Evolutionary conservation across 1,140 invertebrate genomes (phyloP).

Genomic region (Tachypleus tridentatus): DNA sequence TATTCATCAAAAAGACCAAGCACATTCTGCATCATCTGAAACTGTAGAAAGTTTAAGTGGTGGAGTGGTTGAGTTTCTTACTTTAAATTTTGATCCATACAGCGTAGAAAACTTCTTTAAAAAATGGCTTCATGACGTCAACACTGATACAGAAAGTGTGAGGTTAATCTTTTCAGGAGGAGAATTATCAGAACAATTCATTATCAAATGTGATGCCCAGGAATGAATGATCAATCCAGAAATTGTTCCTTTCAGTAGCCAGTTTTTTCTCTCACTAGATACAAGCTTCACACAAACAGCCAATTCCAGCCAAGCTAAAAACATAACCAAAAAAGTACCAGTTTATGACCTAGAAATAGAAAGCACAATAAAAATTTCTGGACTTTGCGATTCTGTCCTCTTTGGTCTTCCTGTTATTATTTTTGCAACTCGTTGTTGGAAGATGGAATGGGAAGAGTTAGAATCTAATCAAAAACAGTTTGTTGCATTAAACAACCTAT

Average conservation of each 20-base stretch:
- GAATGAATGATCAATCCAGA: conserved; percentile 10
- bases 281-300: background rate
- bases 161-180: background rate
- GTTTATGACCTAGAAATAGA: conserved; percentile 7
- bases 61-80: too few relatives aligned
- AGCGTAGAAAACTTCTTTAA: conserved; percentile 10
- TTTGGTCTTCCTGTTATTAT: conserved; percentile 11
- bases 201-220: conserved; percentile 7
- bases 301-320: background rate
- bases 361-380: conserved; percentile 2
- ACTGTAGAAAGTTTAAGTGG: too few relatives aligned
- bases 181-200: background rate
- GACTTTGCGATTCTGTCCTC: conserved; percentile 13
- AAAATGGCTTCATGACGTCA: conserved; percentile 9
- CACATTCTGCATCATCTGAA: too few relatives aligned
- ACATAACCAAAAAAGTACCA: conserved; percentile 2
- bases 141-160: conserved; percentile 14
- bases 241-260: background rate
- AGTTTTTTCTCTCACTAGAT: conserved; percentile 3
- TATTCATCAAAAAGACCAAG: too few relatives aligned
- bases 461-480: conserved; percentile 9
- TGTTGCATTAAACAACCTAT: background rate
- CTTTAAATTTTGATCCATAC: background rate
- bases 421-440: conserved; percentile 13
- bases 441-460: conserved; percentile 14